Evolutionary conservation across 2,888 invertebrate species (phyloP), one percentile per base, ranked within the genome.

Genomic region (Danaus chrysippus): DNA sequence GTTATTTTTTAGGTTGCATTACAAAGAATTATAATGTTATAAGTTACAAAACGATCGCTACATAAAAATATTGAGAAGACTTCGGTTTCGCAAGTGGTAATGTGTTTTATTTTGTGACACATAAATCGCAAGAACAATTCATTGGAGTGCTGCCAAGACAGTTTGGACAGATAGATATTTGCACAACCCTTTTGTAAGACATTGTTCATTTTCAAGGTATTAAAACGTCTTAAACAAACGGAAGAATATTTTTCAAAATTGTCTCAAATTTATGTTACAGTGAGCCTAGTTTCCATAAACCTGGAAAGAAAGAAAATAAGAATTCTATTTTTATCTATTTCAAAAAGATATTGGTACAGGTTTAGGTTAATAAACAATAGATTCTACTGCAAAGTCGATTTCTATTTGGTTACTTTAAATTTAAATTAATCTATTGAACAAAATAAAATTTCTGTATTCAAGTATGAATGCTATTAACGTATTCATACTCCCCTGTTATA

Each of bases 71-170:
- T 49, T 49, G 49, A 17, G 17, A 10, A 49, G 17, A 17, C 10
- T 49, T 49, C 11, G 49, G 49, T 49, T 49, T 49, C 23, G 49
- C 49, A 49, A 49, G 15, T 49, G 49, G 49, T 17, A 49, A 49
- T 17, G 15, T 49, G 17, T 49, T 49, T 44, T 63, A 63, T 65
- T 65, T 61, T 56, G 55, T 49, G 58, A 56, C 55, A 54, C 41
- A 62, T 60, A 63, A 65, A 56, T 56, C 54, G 56, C 56, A 63
- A 60, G 42, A 58, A 63, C 63, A 63, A 60, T 58, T 61, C 59
- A 56, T 53, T 65, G 65, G 65, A 61, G 58, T 63, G 56, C 56
- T 63, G 65, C 65, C 63, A 62, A 65, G 54, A 57, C 57, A 41
- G 59, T 55, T 44, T 42, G 57, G 44, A 62, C 62, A 62, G 62